A percentile compares a stretch with the other conserved stretches of the same genome.
phyloP scores from a whole-genome alignment of 2,797 vertebrate species.

The Sebastes cheni region DNA sequence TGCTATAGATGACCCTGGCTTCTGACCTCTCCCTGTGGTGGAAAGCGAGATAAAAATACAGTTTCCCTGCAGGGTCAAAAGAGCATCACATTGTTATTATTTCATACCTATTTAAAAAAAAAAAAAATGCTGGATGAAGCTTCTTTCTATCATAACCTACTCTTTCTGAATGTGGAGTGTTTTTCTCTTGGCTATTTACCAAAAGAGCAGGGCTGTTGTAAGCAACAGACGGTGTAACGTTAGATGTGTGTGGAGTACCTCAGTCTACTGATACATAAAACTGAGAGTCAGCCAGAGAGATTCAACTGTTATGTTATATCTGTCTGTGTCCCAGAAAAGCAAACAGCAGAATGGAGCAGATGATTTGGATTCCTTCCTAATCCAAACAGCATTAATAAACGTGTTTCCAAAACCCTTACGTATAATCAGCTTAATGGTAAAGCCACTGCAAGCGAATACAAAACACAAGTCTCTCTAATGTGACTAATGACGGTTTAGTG shows the following conservation, averaged over 20 bases:
- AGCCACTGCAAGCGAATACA: slow-evolving; percentile 43
- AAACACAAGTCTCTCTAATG: slow-evolving; percentile 34
- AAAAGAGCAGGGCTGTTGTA: not conserved
- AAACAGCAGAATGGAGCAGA: slow-evolving; percentile 34
- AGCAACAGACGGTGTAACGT: not conserved
- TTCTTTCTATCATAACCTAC: not conserved
- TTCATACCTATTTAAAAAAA: not conserved
- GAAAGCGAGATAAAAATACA: not conserved
- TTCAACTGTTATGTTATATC: not conserved
- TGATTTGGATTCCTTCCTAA: slow-evolving; percentile 61
- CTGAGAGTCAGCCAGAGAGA: not conserved
- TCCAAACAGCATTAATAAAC: slow-evolving; percentile 64
- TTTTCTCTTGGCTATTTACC: not conserved
- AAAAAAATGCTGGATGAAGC: not conserved
- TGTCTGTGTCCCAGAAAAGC: slow-evolving; percentile 22
- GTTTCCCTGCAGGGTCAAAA: not conserved
- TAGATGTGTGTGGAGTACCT: not conserved
- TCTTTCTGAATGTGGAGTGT: not conserved
- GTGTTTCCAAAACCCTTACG: slow-evolving; percentile 44
- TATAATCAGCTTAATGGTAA: slow-evolving; percentile 64
- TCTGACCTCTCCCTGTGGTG: not conserved
- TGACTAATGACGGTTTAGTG: slow-evolving; percentile 50
- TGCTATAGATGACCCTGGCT: not conserved
- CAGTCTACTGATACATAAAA: not conserved
- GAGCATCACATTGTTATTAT: not conserved